Percentiles rank a stretch among this genome's conserved stretches.
These are phyloP conservation scores for Plecotus auritus DNA, from an alignment of 2,113 vertebrate species.

Conservation along the genomic window DNA sequence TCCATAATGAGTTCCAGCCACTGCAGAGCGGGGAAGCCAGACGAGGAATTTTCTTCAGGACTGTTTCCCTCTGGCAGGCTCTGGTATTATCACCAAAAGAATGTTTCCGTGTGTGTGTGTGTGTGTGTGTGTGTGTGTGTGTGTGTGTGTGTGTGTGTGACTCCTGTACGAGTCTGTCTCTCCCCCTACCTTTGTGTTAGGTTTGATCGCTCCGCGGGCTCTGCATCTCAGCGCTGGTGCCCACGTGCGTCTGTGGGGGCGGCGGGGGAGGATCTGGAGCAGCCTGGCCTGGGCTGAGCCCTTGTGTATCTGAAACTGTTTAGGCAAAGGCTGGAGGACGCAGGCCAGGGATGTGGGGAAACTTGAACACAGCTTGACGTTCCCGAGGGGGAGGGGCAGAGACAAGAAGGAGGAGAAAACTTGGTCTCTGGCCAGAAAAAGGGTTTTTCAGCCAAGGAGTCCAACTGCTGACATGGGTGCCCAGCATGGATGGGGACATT, in stretches of 20 bases:
- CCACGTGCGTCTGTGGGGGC: conserved; percentile 61
- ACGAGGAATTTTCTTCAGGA: conserved; percentile 80
- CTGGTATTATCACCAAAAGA: conserved; percentile 80
- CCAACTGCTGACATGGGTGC: conserved; percentile 90
- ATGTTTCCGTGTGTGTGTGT: conserved; percentile 42
- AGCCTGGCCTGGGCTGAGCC: not conserved
- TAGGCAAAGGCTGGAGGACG: conserved; percentile 74
- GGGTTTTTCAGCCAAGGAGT: conserved; percentile 73
- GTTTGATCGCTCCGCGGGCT: conserved; percentile 82
- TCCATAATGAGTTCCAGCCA: conserved; percentile 87
- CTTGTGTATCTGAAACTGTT: conserved; percentile 72
- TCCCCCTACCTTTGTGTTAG: conserved; percentile 56
- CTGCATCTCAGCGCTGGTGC: conserved; percentile 41
- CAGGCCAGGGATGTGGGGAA: conserved; percentile 66
- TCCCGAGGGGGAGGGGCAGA: conserved; percentile 65
- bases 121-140: conserved; percentile 13
- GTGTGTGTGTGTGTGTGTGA: conserved; percentile 12
- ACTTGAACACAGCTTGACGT: conserved; percentile 66
- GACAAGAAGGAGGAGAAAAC: conserved; percentile 72
- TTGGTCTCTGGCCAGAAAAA: conserved; percentile 67
- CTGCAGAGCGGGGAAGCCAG: conserved; percentile 82
- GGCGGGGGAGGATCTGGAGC: conserved; percentile 53
- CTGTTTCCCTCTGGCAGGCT: conserved; percentile 84
- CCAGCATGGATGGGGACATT: conserved; percentile 96
- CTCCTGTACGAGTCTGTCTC: not conserved